Conservation (phyloP, 2,888 invertebrate genomes). For the Platycheirus albimanus region DNA sequence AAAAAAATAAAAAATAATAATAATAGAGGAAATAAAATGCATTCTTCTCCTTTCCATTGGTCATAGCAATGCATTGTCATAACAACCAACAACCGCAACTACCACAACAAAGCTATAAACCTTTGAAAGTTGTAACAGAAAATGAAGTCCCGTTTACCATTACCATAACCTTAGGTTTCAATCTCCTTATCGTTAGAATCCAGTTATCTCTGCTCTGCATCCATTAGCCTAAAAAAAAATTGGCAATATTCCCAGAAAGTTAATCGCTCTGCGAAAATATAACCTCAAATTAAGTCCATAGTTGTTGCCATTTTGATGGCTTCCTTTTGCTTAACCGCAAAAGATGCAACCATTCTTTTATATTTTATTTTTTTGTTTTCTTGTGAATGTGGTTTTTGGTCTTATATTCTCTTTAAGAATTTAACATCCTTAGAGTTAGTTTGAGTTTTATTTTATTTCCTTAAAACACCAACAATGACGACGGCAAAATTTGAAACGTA, state of each 20-base stretch:
- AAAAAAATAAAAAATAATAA: too few species aligned
- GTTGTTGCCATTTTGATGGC: conserved; percentile 13
- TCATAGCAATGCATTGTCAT: conserved; percentile 10
- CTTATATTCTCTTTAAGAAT: not conserved
- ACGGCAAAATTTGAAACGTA: too few species aligned
- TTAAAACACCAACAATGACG: too few species aligned
- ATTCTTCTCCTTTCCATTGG: not conserved
- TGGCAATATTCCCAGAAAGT: conserved; percentile 57
- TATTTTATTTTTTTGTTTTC: not conserved
- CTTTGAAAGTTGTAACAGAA: conserved; percentile 6
- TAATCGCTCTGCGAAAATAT: conserved; percentile 58
- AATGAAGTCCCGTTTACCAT: conserved; percentile 16
- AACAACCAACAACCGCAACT: not conserved
- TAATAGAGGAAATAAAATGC: not conserved
- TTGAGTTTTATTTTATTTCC: too few species aligned
- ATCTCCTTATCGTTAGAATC: conserved; percentile 43
- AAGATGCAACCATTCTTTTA: conserved; percentile 30
- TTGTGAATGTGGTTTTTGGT: not conserved
- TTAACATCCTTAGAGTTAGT: not conserved
- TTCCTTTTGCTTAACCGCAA: conserved; percentile 27
- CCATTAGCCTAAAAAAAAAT: conserved; percentile 62
- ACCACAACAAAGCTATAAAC: conserved; percentile 34
- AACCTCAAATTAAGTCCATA: conserved; percentile 44
- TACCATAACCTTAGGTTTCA: conserved; percentile 53
- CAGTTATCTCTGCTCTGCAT: conserved; percentile 41